Evolutionary conservation across 2,113 vertebrate species (phyloP), one percentile per base, ranked within the genome.

Genomic region (Trematocara zebra): DNA sequence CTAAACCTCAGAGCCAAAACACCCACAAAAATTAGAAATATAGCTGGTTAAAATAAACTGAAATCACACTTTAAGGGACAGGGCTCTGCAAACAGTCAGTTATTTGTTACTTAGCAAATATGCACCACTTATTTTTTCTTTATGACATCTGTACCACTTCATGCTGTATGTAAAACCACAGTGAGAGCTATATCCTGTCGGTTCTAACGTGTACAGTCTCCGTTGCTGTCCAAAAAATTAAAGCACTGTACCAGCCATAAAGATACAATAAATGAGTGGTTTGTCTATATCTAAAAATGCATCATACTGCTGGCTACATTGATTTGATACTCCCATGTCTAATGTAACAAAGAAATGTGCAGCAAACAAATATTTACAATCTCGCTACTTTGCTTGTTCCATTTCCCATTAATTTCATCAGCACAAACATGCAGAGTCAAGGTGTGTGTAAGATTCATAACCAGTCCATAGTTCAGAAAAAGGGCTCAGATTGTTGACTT

Each of bases 281-380:
- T 81, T 61, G n/a, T 89, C 87, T 84, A 78, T 28, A 78, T n/a
- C 37, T 57, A 85, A 42, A 64, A 31, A 76, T 40, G 57, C 40
- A 53, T 51, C 35, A 57, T 4, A 42, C 87, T 33, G 17, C 3
- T 31, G 23, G 44, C 51, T 85, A 80, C 47, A 69, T 11, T 33
- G 7, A 76, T 8, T 42, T 4, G 15, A 57, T 49, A 49, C 44
- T 11, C 15, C 74, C 28, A 28, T 11, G 8, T 52, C 31, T 74
- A 8, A 47, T 26, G 54, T 49, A 28, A 74, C 9, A 74, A 74
- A 49, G 85, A 69, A 88, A 93, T 84, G 81, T 89, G 69, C 74
- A 92, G 69, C 82, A 92, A 89, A 90, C 28, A 89, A 87, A 83
- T 85, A 89, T 91, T 81, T 93, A 94, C 91, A 91, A 74, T 87